Conservation (phyloP, 2,797 vertebrate species). For the Danio kyathit region DNA sequence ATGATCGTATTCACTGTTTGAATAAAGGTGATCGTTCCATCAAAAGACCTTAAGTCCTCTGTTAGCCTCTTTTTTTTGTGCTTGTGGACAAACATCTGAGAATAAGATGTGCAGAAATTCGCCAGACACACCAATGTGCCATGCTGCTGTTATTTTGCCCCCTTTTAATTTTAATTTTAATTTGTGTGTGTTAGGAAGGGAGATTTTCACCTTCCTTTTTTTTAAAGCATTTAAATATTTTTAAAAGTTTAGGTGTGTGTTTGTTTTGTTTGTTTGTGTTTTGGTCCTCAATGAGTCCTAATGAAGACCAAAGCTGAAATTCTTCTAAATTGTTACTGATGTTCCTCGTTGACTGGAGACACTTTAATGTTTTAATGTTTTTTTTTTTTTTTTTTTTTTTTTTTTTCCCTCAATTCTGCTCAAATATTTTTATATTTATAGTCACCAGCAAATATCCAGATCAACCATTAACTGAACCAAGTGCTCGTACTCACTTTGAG, state of each 20-base stretch:
- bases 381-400: background rate
- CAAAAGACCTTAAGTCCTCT: constrained; percentile 24
- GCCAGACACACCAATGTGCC: background rate
- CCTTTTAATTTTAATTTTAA: background rate
- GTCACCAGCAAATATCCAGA: background rate
- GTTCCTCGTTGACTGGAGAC: background rate
- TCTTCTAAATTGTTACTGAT: constrained; percentile 48
- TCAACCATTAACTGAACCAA: background rate
- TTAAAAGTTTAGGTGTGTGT: background rate
- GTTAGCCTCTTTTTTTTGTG: constrained; percentile 8
- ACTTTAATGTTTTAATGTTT: background rate
- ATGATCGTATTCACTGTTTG: constrained; percentile 56
- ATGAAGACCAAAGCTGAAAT: constrained; percentile 27
- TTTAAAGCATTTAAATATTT: background rate
- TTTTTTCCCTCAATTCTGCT: too few relatives aligned
- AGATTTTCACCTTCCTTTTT: constrained; percentile 6
- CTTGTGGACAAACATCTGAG: background rate
- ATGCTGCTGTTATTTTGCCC: background rate
- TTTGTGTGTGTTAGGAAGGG: background rate
- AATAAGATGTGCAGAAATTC: background rate
- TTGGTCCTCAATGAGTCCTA: background rate
- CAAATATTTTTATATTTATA: background rate
- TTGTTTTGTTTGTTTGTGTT: background rate
- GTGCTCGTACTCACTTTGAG: background rate
- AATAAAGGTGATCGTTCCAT: constrained; percentile 33